A percentile compares a stretch with the other conserved stretches of the same genome.
These are phyloP conservation scores for Opisthograptis luteolata DNA, from an alignment of 2,888 invertebrate species.

Conservation along the genomic window DNA sequence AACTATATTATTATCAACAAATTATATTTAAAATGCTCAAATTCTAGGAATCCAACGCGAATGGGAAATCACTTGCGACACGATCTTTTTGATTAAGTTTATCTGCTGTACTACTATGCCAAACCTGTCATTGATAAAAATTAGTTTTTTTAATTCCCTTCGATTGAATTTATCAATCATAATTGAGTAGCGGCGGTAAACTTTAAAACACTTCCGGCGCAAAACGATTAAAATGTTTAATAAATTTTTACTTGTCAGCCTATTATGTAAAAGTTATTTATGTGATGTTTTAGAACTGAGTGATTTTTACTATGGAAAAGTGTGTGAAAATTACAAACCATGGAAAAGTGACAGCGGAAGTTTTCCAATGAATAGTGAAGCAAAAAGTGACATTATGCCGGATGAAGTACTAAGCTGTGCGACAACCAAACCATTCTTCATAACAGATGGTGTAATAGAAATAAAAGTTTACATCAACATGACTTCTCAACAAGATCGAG, in stretches of 20 bases:
- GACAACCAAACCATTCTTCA: conserved; percentile 18
- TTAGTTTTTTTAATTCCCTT: conserved; percentile 7
- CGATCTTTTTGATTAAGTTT: conserved; percentile 17
- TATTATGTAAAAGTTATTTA: not conserved
- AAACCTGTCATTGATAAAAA: conserved; percentile 8
- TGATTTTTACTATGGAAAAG: conserved; percentile 8
- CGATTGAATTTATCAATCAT: conserved; percentile 10
- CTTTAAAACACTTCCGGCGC: not conserved
- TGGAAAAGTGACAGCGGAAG: too few species aligned
- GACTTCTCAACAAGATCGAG: conserved; percentile 34
- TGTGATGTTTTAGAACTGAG: conserved; percentile 1
- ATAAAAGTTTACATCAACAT: conserved; percentile 28
- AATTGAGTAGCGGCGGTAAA: conserved; percentile 2
- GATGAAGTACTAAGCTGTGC: conserved; percentile 32
- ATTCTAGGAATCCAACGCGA: too few species aligned
- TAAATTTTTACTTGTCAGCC: not conserved
- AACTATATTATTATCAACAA: too few species aligned
- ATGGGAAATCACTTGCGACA: too few species aligned
- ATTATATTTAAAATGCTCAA: too few species aligned
- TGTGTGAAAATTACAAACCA: conserved; percentile 15
- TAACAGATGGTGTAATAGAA: conserved; percentile 34
- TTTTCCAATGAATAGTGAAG: not conserved
- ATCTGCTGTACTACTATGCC: conserved; percentile 14
- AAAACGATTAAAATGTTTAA: conserved; percentile 6
- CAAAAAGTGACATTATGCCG: not conserved